A percentile compares a stretch with the other conserved stretches of the same genome.
phyloP scores from a whole-genome alignment of 2,797 vertebrate species.

The Alectoris magna region DNA sequence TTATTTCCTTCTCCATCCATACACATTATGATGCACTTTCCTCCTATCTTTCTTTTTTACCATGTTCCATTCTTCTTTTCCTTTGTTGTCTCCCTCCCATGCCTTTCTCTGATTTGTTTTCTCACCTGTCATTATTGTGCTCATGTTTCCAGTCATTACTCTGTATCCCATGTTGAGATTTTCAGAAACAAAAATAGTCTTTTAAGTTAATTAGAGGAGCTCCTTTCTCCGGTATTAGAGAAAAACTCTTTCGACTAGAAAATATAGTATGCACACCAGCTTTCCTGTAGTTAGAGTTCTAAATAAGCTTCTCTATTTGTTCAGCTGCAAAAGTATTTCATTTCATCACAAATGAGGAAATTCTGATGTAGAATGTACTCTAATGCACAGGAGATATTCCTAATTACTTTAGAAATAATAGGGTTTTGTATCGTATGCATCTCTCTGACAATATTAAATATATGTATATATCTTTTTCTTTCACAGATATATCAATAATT shows the following conservation, averaged over 20 bases:
- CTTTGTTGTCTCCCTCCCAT: no score
- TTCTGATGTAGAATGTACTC: background rate
- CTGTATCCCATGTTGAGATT: background rate
- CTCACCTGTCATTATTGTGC: background rate
- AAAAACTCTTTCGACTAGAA: background rate
- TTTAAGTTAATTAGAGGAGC: background rate
- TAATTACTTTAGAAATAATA: background rate
- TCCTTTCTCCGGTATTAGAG: background rate
- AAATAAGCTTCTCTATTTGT: background rate
- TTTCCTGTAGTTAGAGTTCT: background rate
- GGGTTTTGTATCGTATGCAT: background rate
- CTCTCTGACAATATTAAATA: background rate
- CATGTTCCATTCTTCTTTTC: background rate
- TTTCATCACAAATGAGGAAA: background rate
- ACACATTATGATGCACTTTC: fast-evolving
- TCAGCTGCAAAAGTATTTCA: background rate
- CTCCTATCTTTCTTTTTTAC: background rate
- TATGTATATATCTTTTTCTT: background rate
- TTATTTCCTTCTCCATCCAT: background rate
- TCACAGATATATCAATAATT: background rate
- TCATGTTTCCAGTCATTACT: background rate
- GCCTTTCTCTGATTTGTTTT: background rate
- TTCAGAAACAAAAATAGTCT: background rate
- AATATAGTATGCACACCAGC: background rate
- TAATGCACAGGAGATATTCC: background rate